Conservation (phyloP, 37 sponge, comb jelly and placozoan species). For the Halisarca cf. caerulea region DNA sequence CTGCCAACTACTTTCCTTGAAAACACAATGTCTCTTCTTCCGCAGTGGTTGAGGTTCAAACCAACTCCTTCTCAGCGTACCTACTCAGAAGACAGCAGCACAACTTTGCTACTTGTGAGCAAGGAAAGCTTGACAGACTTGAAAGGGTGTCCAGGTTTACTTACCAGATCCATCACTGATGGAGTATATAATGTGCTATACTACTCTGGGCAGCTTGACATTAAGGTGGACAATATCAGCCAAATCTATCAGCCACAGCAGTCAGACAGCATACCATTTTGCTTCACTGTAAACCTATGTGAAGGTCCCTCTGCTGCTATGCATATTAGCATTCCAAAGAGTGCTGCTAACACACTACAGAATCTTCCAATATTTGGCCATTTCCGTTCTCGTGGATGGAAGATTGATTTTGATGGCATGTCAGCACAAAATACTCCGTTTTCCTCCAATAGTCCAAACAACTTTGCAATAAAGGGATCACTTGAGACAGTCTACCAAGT, state of each 20-base stretch:
- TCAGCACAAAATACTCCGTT: too few species aligned
- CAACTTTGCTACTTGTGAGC: neutral
- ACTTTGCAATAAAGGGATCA: too few species aligned
- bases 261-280: neutral
- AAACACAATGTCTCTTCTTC: neutral
- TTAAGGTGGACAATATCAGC: neutral
- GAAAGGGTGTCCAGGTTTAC: neutral
- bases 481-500: too few species aligned
- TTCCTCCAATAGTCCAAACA: too few species aligned
- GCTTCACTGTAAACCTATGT: slow-evolving; percentile 26
- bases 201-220: neutral
- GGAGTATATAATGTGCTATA: neutral
- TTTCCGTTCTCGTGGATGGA: slow-evolving; percentile 13
- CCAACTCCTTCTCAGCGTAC: neutral
- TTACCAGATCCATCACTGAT: neutral
- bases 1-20: neutral
- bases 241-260: neutral
- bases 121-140: neutral
- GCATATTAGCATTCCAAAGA: slow-evolving; percentile 19
- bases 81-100: neutral
- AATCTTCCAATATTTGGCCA: neutral
- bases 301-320: neutral
- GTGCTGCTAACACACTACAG: neutral
- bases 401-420: neutral
- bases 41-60: neutral